Evolutionary conservation across 2,113 vertebrate genomes (phyloP).

Genomic region (Agapornis roseicollis): DNA sequence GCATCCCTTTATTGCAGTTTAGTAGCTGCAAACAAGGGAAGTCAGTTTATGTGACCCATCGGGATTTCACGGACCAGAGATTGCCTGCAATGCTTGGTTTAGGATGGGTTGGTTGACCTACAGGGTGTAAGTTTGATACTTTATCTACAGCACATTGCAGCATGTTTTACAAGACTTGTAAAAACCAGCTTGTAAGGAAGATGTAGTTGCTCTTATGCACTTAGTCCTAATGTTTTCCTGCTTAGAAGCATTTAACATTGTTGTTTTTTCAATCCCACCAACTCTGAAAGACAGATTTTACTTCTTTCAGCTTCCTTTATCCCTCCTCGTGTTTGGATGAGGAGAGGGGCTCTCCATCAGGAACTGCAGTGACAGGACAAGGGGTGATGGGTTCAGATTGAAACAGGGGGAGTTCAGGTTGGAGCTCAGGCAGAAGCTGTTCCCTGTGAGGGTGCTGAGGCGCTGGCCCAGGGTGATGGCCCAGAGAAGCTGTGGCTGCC

Average conservation of each 20-base stretch:
- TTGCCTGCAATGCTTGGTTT: background rate
- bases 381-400: background rate
- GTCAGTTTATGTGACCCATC: background rate
- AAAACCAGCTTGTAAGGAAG: background rate
- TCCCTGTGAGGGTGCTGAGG: background rate
- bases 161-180: background rate
- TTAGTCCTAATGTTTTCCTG: background rate
- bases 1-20: background rate
- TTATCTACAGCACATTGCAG: background rate
- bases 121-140: background rate
- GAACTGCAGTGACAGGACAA: background rate
- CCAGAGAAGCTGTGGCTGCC: background rate
- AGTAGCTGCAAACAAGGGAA: background rate
- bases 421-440: fast-evolving
- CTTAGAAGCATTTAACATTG: background rate
- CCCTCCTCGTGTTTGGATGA: background rate
- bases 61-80: background rate
- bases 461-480: background rate
- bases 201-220: fast-evolving
- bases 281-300: background rate
- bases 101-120: background rate
- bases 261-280: fast-evolving
- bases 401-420: background rate
- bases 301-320: background rate
- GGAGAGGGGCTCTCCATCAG: background rate